Evolutionary conservation across 2,113 vertebrate species (phyloP), one percentile per base, ranked within the genome.

Genomic region (Anser brachyrhynchus): DNA sequence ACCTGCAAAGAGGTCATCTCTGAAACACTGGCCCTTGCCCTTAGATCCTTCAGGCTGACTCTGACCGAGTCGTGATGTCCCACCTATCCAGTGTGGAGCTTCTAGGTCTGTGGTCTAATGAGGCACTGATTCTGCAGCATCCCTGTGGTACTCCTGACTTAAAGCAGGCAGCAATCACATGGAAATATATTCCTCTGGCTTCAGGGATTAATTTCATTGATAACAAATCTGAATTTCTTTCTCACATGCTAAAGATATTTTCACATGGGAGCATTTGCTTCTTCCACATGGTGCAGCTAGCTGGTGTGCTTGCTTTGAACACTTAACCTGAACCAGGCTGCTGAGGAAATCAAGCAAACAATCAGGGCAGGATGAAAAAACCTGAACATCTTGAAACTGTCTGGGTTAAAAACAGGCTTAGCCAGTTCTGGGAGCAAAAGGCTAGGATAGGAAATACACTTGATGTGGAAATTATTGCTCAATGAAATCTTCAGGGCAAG

Each of bases 401-500:
- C 87, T 81, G 57, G 23, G 75, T 77, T 78, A 62, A 66, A 83
- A 95, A 96, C 95, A 92, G 73, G 95, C 71, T 81, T 22, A 86
- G 94, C 95, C 70, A 88, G 93, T 95, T 95, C 58, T 51, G 90
- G 62, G 37, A 96, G 77, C 4, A 13, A 90, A 87, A 95, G 84
- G 77, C 64, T 91, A 78, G 78, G 89, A 69, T 74, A 92, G 85
- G 87, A 94, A 95, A 93, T 75, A 87, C 2, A 94, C 70, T 82
- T 92, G 87, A 94, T 80, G 91, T 92, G 92, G 91, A 91, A 95
- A 93, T 89, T 84, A 94, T 92, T 93, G 90, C 92, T 92, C 85
- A 90, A 78, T 87, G 70, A 89, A 93, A 92, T 93, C 85, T 89
- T 89, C 22, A 91, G 85, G 94, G 91, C 91, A 95, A 92, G 74